Base-by-base conservation (phyloP, 1,140 invertebrate species). In the Ostrea edulis region DNA sequence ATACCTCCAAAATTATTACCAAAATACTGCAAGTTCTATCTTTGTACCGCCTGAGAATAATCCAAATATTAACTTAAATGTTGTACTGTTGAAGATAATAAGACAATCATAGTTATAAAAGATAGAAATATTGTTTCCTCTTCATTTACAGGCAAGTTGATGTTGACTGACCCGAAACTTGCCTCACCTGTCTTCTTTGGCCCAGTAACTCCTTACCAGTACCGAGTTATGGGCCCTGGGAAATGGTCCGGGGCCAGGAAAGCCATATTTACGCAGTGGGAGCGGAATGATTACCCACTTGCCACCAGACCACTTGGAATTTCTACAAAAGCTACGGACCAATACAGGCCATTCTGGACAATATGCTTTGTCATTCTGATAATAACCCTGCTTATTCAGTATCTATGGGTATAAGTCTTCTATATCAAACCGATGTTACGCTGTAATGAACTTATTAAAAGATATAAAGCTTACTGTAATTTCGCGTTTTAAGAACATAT, bases 181-280 rank as follows among this genome's bases (percentile, higher is more conserved):
- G 94, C 92, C 8, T 91, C 84, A 53, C 88, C 88, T 20, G 86
- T 92, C 9, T 90, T 94, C n/a, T 91, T 94, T 85, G 95, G 95
- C 8, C 92, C 94, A 8, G 94, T 92, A 85, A 86, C 93, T 4
- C 94, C 95, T 3, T 96, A 95, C 87, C 95, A 95, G 82, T 96
- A 95, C 88, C 91, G 95, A 84, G 87, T 95, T 54, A 58, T 84
- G 53, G 95, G 95, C 11, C 95, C 95, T 9, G 84, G 93, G 51
- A 71, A 88, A 12, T 95, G 95, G 95, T 8, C 85, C 0, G 95
- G 93, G 0, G 95, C 95, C 14, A 87, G 93, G 62, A 89, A 93
- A 25, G 93, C 95, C 14, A 94, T 95, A 14, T 20, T 84, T 3
- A 65, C 62, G 0, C 86, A 89, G 22, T 90, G 90, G 91, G 91